Conservation (phyloP, 2,888 invertebrate species). For the Heterodera filipjevi region DNA sequence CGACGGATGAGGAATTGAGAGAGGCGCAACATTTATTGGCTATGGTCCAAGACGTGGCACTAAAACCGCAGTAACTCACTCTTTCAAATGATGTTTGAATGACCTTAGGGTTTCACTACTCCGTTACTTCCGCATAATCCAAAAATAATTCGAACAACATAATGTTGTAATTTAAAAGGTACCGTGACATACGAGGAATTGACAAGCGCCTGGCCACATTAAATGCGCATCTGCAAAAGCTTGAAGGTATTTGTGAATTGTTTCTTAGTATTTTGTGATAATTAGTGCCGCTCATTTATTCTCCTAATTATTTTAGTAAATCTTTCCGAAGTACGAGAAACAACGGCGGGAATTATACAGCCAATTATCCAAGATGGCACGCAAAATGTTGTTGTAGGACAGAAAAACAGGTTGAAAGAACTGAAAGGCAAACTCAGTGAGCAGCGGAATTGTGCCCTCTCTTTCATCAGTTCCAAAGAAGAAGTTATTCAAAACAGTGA, state of each 20-base stretch:
- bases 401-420: constrained; percentile 30
- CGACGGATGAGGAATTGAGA: constrained; percentile 40
- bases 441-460: constrained; percentile 40
- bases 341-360: constrained; percentile 27
- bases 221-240: constrained; percentile 41
- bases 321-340: constrained; percentile 28
- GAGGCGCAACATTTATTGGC: constrained; percentile 37
- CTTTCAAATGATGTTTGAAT: too few species aligned
- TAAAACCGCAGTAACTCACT: constrained; percentile 37
- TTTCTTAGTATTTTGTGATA: not conserved
- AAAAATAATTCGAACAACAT: not conserved
- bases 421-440: constrained; percentile 38
- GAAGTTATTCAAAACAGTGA: constrained; percentile 53
- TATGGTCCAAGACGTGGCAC: constrained; percentile 45
- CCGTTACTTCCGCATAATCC: not conserved
- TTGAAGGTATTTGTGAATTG: constrained; percentile 48
- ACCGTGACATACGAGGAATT: constrained; percentile 57
- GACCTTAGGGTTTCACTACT: too few species aligned
- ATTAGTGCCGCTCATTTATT: not conserved
- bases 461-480: constrained; percentile 53
- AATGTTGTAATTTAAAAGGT: constrained; percentile 33
- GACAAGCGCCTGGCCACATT: constrained; percentile 52
- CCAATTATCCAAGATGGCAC: constrained; percentile 37
- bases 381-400: constrained; percentile 34
- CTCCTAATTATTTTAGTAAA: constrained; percentile 19